Evolutionary conservation across 2,888 invertebrate genomes (phyloP).

Genomic region (Pyrrhosoma nymphula): DNA sequence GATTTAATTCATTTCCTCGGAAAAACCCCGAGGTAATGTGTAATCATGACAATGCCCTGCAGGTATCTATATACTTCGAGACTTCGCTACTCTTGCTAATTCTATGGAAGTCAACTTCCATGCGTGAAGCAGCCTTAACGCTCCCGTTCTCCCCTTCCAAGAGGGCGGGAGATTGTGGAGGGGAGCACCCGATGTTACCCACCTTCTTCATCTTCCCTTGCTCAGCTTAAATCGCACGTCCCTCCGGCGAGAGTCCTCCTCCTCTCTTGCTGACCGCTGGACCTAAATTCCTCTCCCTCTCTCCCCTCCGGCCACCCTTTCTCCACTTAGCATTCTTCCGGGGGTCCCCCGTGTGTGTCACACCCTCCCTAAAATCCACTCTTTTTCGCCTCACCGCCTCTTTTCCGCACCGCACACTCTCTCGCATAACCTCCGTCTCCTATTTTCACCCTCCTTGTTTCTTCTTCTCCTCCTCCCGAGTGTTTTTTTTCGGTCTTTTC

Average conservation of each 20-base stretch:
- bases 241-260: neutral
- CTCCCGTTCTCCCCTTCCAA: neutral
- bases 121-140: too few species aligned
- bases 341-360: neutral
- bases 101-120: too few species aligned
- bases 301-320: neutral
- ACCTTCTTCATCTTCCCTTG: neutral
- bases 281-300: neutral
- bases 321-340: slow-evolving; percentile 1
- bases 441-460: neutral
- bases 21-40: too few species aligned
- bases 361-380: neutral
- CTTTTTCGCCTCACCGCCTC: neutral
- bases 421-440: neutral
- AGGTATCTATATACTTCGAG: too few species aligned
- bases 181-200: neutral
- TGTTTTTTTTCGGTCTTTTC: neutral
- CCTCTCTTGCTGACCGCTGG: neutral
- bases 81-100: too few species aligned
- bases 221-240: neutral
- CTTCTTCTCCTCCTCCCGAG: neutral
- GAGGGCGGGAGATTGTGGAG: too few species aligned
- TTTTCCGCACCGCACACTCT: neutral
- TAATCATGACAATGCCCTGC: too few species aligned
- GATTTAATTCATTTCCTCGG: too few species aligned